Conservation (phyloP, 1,140 invertebrate genomes). For the Drosophila chauvacae region DNA sequence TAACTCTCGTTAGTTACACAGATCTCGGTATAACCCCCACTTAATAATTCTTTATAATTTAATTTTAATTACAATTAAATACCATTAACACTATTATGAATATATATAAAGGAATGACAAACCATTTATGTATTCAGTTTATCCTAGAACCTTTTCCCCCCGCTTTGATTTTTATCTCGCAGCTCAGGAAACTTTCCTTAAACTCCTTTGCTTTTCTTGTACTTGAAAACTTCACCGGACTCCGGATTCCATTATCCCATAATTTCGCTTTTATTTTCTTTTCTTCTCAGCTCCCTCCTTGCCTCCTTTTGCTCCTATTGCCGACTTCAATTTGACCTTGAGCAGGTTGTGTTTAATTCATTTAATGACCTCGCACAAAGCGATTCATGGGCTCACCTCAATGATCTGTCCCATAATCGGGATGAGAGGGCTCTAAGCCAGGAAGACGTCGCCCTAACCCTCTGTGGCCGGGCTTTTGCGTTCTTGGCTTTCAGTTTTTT, state of each 20-base stretch:
- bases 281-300: neutral
- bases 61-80: neutral
- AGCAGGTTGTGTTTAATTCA: conserved; percentile 47
- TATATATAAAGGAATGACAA: neutral
- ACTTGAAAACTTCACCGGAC: conserved; percentile 1
- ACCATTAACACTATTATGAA: neutral
- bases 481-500: conserved; percentile 4
- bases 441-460: neutral
- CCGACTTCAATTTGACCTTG: conserved; percentile 46
- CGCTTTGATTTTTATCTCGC: neutral
- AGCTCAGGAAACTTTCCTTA: neutral
- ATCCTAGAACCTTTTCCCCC: neutral
- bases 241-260: conserved; percentile 3
- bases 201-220: conserved; percentile 14
- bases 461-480: neutral
- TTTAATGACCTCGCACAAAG: conserved; percentile 38
- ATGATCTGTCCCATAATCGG: conserved; percentile 46
- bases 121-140: neutral
- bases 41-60: neutral
- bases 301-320: neutral
- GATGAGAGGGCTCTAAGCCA: conserved; percentile 18
- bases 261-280: conserved; percentile 23
- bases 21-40: neutral
- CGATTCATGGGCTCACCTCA: conserved; percentile 40
- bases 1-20: no score